phyloP scores from a whole-genome alignment of 1,140 invertebrate genomes.

The Drosophila eugracilis region DNA sequence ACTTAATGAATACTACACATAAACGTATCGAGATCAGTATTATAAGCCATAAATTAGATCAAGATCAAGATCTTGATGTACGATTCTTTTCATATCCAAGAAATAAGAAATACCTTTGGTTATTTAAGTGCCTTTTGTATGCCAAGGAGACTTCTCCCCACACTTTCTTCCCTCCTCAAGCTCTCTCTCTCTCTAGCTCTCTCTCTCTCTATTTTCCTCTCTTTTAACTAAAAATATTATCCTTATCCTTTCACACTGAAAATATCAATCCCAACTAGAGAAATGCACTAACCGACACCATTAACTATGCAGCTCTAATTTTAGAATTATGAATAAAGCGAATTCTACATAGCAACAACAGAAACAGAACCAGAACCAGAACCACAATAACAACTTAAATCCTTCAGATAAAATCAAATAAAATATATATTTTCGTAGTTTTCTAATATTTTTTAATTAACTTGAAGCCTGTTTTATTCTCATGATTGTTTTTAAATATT shows the following conservation, averaged over 20 bases:
- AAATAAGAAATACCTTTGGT: conserved; percentile 48
- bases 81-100: conserved; percentile 44
- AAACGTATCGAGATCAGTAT: conserved; percentile 25
- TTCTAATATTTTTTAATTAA: conserved; percentile 37
- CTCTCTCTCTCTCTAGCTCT: background rate
- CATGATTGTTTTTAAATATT: conserved; percentile 36
- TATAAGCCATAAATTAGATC: conserved; percentile 26
- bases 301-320: conserved; percentile 21
- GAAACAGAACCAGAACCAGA: conserved; percentile 21
- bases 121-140: conserved; percentile 75
- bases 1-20: conserved; percentile 14
- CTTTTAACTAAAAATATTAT: background rate
- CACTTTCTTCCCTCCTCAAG: background rate
- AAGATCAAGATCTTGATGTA: conserved; percentile 25
- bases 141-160: conserved; percentile 28
- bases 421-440: conserved; percentile 59
- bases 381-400: conserved; percentile 33
- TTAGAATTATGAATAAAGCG: conserved; percentile 40
- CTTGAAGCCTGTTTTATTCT: conserved; percentile 61
- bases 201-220: background rate
- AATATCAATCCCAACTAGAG: background rate
- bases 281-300: conserved; percentile 44
- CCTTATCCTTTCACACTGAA: conserved; percentile 8
- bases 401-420: conserved; percentile 23
- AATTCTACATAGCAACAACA: conserved; percentile 78